Evolutionary conservation across 2,797 vertebrate species (phyloP), one percentile per base, ranked within the genome.

Genomic region (Fringilla coelebs): DNA sequence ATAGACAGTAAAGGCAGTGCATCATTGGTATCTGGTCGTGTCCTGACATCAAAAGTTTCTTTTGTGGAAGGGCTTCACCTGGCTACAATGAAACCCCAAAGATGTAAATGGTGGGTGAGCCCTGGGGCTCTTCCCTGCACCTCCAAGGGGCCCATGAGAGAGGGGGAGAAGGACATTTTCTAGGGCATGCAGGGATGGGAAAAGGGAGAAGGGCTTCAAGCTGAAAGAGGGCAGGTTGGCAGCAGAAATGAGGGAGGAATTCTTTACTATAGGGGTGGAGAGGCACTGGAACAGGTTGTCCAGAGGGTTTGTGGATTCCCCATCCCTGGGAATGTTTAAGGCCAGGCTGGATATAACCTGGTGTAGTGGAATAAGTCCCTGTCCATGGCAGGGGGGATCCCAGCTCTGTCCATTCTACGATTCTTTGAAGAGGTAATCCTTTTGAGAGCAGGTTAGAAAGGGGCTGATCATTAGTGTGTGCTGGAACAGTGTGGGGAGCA

Each of bases 341-440:
- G 29, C 38, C 60, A 58, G n/a, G 13, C 9, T 66, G 38, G 60
- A 21, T 60, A 6, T 7, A 60, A 66, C 9, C 20, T 46, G 61
- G 8, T 45, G n/a, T 34, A 11, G 17, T 34, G 66, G 57, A 57
- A 63, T 0, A 5, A 43, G 6, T 34, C 34, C 31, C 41, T 70
- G 13, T 22, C 28, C 1, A 0, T 61, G 41, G 49, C 21, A 18
- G 13, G 13, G 24, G 9, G 5, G 5, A 1, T 29, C 46, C 38
- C 61, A 74, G 5, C 40, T 57, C 26, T 5, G 9, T 16, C 14
- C n/a, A 22, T 24, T 34, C n/a, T 45, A 1, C 13, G 29, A 7
- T 9, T 61, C 38, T 54, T 13, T 51, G 52, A 41, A 41, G 14
- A 62, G 45, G 15, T 26, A 70, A 73, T 34, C 6, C 17, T 82